A percentile compares a stretch with the other conserved stretches of the same genome.
Conservation (phyloP, 2,888 invertebrate species). For the Diachrysia chrysitis region DNA sequence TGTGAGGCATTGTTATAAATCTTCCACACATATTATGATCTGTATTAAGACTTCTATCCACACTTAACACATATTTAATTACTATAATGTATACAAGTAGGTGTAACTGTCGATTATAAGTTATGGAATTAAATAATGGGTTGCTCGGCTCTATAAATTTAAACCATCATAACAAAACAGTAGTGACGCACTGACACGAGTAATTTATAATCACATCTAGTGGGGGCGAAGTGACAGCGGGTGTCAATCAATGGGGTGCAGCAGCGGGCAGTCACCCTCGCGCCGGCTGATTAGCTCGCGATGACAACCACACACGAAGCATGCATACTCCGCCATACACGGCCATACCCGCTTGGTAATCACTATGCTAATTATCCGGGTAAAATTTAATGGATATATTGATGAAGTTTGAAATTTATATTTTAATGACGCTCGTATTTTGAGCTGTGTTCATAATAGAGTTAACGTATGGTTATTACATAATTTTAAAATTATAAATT, state of each 20-base stretch:
- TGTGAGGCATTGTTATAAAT: slow-evolving; percentile 33
- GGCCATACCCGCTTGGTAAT: slow-evolving; percentile 47
- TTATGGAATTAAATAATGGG: background rate
- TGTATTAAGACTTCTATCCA: background rate
- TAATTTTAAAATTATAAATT: slow-evolving; percentile 27
- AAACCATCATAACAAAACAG: slow-evolving; percentile 38
- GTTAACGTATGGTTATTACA: slow-evolving; percentile 27
- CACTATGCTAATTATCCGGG: slow-evolving; percentile 60
- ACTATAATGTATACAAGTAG: slow-evolving; percentile 4
- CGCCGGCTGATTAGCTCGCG: slow-evolving; percentile 65
- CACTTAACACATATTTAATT: background rate
- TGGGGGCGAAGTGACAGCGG: slow-evolving; percentile 63
- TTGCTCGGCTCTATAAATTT: slow-evolving; percentile 30
- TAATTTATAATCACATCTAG: slow-evolving; percentile 64
- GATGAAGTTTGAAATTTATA: slow-evolving; percentile 57
- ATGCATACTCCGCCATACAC: slow-evolving; percentile 32
- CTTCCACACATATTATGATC: slow-evolving; percentile 1
- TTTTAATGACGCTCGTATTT: slow-evolving; percentile 56
- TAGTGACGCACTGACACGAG: slow-evolving; percentile 27
- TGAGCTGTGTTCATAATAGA: slow-evolving; percentile 27
- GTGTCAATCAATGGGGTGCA: slow-evolving; percentile 68
- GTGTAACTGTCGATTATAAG: slow-evolving; percentile 4
- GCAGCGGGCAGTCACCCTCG: slow-evolving; percentile 34
- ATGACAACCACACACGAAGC: slow-evolving; percentile 68
- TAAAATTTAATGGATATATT: slow-evolving; percentile 60